phyloP scores from a whole-genome alignment of 2,113 vertebrate genomes.

The Burhinus bistriatus region DNA sequence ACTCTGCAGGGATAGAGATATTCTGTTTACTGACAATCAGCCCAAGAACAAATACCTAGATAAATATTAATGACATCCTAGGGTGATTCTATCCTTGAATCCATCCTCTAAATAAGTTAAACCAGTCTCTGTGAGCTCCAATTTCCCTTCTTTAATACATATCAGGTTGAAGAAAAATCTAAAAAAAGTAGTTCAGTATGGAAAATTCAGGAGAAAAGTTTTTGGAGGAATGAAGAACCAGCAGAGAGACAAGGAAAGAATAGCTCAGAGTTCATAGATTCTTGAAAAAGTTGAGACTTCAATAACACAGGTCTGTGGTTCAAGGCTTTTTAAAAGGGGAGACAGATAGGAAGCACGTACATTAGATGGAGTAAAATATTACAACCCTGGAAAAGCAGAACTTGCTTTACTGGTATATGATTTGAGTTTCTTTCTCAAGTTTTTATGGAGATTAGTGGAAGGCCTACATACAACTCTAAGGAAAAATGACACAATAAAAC shows the following conservation, averaged over 20 bases:
- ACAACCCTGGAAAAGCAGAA: not conserved
- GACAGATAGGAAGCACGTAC: accelerated
- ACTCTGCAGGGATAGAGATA: not conserved
- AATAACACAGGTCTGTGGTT: not conserved
- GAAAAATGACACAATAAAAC: not conserved
- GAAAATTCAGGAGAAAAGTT: not conserved
- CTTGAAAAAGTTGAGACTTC: not conserved
- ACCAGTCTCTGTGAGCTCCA: not conserved
- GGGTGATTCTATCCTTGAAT: not conserved
- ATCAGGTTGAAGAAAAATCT: not conserved
- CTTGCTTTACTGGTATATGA: not conserved
- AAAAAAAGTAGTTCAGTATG: not conserved
- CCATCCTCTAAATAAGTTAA: not conserved
- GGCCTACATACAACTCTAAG: accelerated
- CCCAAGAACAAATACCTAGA: not conserved
- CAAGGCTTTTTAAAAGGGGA: not conserved
- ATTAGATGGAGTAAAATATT: not conserved
- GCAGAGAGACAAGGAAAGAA: not conserved
- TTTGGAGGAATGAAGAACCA: not conserved
- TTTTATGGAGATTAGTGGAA: not conserved
- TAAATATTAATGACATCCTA: not conserved
- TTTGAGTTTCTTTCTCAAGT: not conserved
- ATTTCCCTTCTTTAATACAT: not conserved
- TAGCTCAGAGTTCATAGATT: not conserved
- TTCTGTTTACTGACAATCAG: not conserved